These are phyloP conservation scores for Zaprionus nigranus DNA, from an alignment of 1,140 invertebrate genomes.

Conservation along the genomic window DNA sequence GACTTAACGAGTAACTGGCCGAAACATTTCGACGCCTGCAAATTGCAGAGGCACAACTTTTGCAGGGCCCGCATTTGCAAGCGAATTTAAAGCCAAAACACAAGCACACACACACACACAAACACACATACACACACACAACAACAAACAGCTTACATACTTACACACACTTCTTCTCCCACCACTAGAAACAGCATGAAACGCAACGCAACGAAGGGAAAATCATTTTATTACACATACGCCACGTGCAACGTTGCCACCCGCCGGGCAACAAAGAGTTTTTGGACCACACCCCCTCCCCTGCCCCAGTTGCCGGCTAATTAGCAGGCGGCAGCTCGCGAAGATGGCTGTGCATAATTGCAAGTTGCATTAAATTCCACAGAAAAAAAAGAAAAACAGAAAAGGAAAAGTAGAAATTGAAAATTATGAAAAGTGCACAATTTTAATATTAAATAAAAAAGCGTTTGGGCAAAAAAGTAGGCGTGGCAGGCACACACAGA, in stretches of 20 bases:
- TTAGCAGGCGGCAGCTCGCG: conserved; percentile 49
- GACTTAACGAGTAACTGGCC: conserved; percentile 23
- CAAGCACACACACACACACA: conserved; percentile 18
- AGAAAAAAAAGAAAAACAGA: background rate
- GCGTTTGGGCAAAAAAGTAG: conserved; percentile 9
- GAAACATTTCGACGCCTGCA: conserved; percentile 28
- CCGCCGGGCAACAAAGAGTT: background rate
- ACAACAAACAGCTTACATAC: background rate
- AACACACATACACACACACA: background rate
- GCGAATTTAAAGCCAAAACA: conserved; percentile 25
- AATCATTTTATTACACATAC: conserved; percentile 42
- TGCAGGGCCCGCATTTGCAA: conserved; percentile 27
- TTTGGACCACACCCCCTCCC: conserved; percentile 9
- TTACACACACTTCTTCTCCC: too few relatives aligned
- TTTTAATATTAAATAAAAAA: conserved; percentile 24
- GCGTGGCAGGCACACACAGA: conserved; percentile 4
- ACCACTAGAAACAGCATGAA: background rate
- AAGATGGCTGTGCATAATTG: conserved; percentile 57
- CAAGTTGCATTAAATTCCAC: conserved; percentile 52
- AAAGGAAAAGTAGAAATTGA: conserved; percentile 43
- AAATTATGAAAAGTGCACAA: conserved; percentile 53
- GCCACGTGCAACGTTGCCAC: conserved; percentile 14
- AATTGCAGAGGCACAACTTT: conserved; percentile 44
- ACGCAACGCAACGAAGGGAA: conserved; percentile 6
- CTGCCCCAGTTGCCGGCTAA: conserved; percentile 34